Conservation (phyloP, 2,797 vertebrate genomes). For the Lepus oiostolus region DNA sequence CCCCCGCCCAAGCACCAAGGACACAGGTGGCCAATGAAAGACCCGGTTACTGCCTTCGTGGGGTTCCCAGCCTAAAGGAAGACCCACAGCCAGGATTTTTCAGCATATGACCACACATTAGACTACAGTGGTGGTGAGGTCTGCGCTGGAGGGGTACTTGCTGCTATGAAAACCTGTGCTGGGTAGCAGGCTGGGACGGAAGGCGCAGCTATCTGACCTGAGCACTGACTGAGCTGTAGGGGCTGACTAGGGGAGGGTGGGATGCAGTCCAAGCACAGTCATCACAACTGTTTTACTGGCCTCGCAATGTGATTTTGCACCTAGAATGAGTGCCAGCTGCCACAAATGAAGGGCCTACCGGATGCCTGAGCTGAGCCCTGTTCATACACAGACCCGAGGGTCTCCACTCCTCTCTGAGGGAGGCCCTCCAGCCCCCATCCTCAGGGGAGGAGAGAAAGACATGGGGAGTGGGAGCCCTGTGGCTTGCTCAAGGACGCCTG, state of each 20-base stretch:
- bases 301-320: not conserved
- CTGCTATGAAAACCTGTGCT: not conserved
- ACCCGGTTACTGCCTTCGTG: not conserved
- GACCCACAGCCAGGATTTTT: not conserved
- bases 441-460: not conserved
- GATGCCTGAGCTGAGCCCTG: not conserved
- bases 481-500: not conserved
- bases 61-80: not conserved
- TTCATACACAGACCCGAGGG: not conserved
- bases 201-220: no score
- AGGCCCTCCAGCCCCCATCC: no score
- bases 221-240: not conserved
- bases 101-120: not conserved
- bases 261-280: not conserved
- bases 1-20: not conserved
- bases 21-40: not conserved
- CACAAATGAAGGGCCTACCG: not conserved
- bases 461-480: no score
- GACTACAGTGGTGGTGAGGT: not conserved
- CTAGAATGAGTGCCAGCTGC: not conserved
- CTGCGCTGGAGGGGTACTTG: not conserved
- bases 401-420: not conserved
- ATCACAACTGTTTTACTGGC: not conserved
- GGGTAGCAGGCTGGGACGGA: not conserved
- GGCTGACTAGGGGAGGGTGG: no score